A percentile compares a stretch with the other conserved stretches of the same genome.
These are phyloP conservation scores for Triops longicaudatus DNA, from an alignment of 1,140 invertebrate genomes.

Conservation along the genomic window DNA sequence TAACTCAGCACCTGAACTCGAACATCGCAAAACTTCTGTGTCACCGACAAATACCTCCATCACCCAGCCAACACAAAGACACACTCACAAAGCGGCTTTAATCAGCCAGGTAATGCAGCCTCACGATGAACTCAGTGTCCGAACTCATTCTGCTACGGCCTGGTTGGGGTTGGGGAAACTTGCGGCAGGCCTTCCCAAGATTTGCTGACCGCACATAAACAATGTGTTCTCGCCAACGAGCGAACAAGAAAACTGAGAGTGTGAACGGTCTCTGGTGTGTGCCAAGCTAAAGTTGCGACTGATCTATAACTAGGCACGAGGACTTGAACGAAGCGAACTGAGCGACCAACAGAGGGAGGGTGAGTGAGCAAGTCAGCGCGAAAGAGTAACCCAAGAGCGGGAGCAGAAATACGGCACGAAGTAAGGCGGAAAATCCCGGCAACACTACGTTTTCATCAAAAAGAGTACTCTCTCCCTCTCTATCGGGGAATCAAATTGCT, in stretches of 20 bases:
- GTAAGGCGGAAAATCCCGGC: no score
- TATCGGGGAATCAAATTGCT: neutral
- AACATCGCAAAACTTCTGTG: neutral
- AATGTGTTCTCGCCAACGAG: neutral
- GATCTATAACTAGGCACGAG: slow-evolving; percentile 5
- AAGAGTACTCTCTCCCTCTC: neutral
- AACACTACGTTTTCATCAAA: neutral
- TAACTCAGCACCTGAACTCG: neutral
- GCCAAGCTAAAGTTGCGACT: neutral
- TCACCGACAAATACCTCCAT: neutral
- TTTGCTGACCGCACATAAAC: neutral
- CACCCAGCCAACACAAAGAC: neutral
- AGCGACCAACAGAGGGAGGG: no score
- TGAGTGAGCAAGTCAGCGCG: neutral
- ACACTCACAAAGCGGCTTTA: neutral
- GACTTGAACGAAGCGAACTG: no score
- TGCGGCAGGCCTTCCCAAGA: neutral
- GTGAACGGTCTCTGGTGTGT: slow-evolving; percentile 14
- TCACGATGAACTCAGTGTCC: neutral
- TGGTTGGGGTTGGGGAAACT: neutral
- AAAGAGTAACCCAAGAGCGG: neutral
- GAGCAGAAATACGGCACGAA: neutral
- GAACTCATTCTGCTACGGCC: neutral
- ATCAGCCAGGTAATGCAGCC: neutral
- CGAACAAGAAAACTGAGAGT: neutral